These are phyloP conservation scores for Lymantria dispar DNA, from an alignment of 2,888 invertebrate species.

Conservation along the genomic window DNA sequence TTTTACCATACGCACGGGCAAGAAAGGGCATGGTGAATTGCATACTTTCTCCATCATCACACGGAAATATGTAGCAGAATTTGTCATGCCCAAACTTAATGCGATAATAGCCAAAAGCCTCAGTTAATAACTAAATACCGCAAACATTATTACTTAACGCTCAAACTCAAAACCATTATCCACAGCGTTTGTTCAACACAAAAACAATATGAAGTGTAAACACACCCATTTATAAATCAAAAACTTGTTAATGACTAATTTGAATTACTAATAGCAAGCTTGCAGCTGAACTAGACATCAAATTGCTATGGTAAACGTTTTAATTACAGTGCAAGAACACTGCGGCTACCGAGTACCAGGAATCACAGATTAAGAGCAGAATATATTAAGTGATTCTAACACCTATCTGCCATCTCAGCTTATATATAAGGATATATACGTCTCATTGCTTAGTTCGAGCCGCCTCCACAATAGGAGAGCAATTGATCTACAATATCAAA, in stretches of 20 bases:
- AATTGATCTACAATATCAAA: too few species aligned
- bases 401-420: too few species aligned
- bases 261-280: constrained; percentile 54
- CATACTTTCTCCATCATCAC: too few species aligned
- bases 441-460: too few species aligned
- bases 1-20: too few species aligned
- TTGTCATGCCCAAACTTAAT: too few species aligned
- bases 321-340: constrained; percentile 45
- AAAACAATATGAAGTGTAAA: constrained; percentile 24
- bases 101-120: not conserved
- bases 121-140: not conserved
- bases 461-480: too few species aligned
- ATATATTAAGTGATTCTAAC: too few species aligned
- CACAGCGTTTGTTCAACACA: not conserved
- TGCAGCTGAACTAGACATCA: constrained; percentile 30
- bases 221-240: constrained; percentile 44
- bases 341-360: constrained; percentile 41
- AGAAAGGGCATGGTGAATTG: too few species aligned
- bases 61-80: too few species aligned
- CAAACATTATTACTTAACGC: too few species aligned
- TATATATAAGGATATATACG: too few species aligned
- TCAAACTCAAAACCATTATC: not conserved
- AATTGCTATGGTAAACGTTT: constrained; percentile 31
- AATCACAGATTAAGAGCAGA: constrained; percentile 28
- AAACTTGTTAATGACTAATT: constrained; percentile 56